A percentile compares a stretch with the other conserved stretches of the same genome.
phyloP scores from a whole-genome alignment of 2,797 vertebrate species.

The Moxostoma hubbsi region DNA sequence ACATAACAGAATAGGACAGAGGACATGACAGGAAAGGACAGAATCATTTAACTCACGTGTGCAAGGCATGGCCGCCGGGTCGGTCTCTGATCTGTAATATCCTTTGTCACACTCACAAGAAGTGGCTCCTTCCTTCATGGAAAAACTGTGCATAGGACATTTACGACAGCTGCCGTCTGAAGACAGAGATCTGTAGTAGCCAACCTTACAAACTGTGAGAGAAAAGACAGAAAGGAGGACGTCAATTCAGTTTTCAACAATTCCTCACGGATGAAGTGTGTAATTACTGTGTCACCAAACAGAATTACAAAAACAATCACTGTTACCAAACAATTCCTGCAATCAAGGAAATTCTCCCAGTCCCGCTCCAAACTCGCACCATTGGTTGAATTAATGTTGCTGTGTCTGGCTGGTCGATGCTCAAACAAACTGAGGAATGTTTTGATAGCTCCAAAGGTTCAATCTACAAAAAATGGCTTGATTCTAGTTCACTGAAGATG shows the following conservation, averaged over 20 bases:
- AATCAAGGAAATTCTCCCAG: too few relatives aligned
- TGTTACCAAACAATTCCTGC: too few relatives aligned
- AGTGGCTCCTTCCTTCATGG: constrained; percentile 90
- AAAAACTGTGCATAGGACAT: constrained; percentile 95
- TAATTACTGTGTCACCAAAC: too few relatives aligned
- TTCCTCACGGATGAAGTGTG: too few relatives aligned
- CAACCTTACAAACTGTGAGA: constrained; percentile 91
- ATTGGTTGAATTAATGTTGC: too few relatives aligned
- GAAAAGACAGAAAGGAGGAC: neutral
- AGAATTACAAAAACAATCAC: too few relatives aligned
- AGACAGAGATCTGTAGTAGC: constrained; percentile 93
- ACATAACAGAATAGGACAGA: neutral
- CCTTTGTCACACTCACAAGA: constrained; percentile 93
- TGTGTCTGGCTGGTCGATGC: too few relatives aligned
- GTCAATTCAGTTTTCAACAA: neutral
- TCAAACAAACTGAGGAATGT: too few relatives aligned
- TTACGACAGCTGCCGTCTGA: constrained; percentile 88
- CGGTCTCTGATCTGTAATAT: constrained; percentile 90
- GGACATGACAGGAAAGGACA: neutral
- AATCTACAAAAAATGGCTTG: too few relatives aligned
- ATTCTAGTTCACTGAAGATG: too few relatives aligned
- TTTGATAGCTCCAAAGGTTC: too few relatives aligned
- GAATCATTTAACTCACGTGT: constrained; percentile 82
- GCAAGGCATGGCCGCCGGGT: constrained; percentile 94
- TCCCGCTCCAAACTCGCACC: too few relatives aligned